Conservation (phyloP, 2,113 vertebrate species). For the Odontesthes bonariensis region DNA sequence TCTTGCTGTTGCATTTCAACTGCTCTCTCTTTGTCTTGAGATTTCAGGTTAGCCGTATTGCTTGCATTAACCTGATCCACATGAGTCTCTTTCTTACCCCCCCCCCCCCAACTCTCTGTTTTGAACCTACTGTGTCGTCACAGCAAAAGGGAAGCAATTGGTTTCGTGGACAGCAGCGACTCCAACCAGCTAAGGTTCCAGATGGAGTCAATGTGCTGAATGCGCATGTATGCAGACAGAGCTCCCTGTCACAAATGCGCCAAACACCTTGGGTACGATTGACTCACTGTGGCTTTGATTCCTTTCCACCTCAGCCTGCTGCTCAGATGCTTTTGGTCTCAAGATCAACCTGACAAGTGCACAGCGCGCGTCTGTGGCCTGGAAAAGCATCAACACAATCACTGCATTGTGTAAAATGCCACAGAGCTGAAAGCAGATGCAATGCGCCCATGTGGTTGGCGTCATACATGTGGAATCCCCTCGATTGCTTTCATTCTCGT, state of each 20-base stretch:
- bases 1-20: neutral
- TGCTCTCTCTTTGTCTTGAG: neutral
- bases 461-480: neutral
- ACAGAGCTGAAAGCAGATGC: neutral
- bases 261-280: conserved; percentile 21
- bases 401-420: conserved; percentile 9
- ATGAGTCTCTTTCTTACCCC: neutral
- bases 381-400: neutral
- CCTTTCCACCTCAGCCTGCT: conserved; percentile 2
- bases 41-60: neutral
- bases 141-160: conserved; percentile 32
- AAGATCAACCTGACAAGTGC: neutral
- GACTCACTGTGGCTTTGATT: conserved; percentile 9
- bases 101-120: neutral
- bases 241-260: conserved; percentile 16
- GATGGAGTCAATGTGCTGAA: conserved; percentile 2
- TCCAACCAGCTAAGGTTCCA: conserved; percentile 53
- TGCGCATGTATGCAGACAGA: neutral
- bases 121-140: neutral
- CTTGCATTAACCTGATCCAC: conserved; percentile 23
- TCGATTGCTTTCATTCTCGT: neutral
- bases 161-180: conserved; percentile 42
- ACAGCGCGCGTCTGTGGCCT: neutral
- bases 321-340: neutral
- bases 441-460: neutral